phyloP scores from a whole-genome alignment of 2,113 vertebrate genomes.

The Syrmaticus mikado region DNA sequence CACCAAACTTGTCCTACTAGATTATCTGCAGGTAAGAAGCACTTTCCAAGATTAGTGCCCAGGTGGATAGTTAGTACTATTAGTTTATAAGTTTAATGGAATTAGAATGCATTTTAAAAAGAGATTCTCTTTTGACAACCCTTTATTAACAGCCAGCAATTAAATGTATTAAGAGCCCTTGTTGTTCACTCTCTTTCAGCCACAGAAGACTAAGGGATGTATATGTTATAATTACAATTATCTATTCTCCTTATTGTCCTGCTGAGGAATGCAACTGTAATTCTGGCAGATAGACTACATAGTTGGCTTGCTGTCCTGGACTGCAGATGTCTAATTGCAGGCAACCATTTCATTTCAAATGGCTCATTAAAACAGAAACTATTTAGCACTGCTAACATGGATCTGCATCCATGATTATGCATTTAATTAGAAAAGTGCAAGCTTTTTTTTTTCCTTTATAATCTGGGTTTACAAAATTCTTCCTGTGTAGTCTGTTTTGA shows the following conservation, averaged over 20 bases:
- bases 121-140: constrained; percentile 73
- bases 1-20: not conserved
- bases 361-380: constrained; percentile 80
- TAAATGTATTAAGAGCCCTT: constrained; percentile 81
- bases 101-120: constrained; percentile 62
- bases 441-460: constrained; percentile 40
- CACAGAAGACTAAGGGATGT: constrained; percentile 75
- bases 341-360: constrained; percentile 85
- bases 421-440: constrained; percentile 78
- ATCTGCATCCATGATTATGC: constrained; percentile 79
- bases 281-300: constrained; percentile 76
- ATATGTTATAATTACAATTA: constrained; percentile 84
- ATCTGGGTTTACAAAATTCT: constrained; percentile 19
- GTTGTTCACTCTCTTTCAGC: constrained; percentile 75
- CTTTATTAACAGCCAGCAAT: constrained; percentile 78
- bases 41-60: not conserved
- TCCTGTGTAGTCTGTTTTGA: constrained; percentile 1
- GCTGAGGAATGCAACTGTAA: constrained; percentile 81
- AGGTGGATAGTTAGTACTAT: constrained; percentile 43
- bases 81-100: constrained; percentile 42
- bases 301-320: constrained; percentile 78
- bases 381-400: constrained; percentile 78
- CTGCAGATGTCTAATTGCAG: constrained; percentile 87
- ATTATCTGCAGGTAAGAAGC: not conserved
- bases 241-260: constrained; percentile 82